Evolutionary conservation across 2,797 vertebrate genomes (phyloP).

Genomic region (Sebastes hubbsi): DNA sequence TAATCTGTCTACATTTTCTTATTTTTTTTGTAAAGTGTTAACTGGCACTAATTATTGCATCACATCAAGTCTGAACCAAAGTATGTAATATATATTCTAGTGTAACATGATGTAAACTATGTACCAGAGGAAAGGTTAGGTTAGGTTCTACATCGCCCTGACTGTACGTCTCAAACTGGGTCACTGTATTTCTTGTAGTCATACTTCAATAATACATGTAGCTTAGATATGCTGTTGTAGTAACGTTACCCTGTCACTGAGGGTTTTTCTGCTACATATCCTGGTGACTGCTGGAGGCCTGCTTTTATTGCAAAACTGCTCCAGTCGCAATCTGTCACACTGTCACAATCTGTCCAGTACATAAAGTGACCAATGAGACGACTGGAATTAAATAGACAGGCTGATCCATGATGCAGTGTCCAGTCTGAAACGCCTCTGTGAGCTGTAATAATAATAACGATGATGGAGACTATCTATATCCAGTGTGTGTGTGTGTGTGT

Average conservation of each 20-base stretch:
- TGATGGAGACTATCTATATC: no score
- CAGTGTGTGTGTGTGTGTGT: neutral
- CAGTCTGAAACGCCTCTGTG: neutral
- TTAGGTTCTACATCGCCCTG: no score
- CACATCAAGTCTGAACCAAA: neutral
- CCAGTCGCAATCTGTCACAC: neutral
- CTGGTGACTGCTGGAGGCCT: neutral
- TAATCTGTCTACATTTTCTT: neutral
- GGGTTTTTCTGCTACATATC: neutral
- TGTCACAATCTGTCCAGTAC: neutral
- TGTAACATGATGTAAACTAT: neutral
- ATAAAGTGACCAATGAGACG: neutral
- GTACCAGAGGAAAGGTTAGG: neutral
- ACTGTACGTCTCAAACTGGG: neutral
- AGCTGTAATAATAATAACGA: neutral
- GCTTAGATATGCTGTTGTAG: neutral
- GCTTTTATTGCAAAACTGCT: constrained; percentile 45
- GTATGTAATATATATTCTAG: neutral
- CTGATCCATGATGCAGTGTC: neutral
- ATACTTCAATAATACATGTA: neutral
- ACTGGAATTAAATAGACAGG: neutral
- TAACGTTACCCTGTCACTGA: neutral
- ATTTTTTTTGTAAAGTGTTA: neutral
- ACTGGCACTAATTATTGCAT: neutral
- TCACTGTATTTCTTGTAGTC: neutral